Base-by-base conservation (phyloP, 2,113 vertebrate genomes). In the Hystrix cristata region DNA sequence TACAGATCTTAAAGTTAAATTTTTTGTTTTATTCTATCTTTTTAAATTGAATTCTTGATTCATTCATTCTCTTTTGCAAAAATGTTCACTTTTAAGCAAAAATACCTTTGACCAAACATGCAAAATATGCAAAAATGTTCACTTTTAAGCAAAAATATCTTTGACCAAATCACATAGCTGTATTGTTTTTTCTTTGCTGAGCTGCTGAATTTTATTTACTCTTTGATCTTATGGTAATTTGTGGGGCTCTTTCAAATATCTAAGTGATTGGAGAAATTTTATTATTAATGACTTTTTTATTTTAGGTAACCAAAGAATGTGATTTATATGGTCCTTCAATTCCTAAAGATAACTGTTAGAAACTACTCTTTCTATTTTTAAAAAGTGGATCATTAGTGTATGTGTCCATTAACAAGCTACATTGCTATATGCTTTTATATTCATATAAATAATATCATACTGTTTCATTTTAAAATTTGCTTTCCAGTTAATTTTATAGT, bases 201-300 rank as follows among this genome's bases (percentile, higher is more conserved):
- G 0, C 46, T 96, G 38, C 46, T 85, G 16, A 57, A 57, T 48
- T 94, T 80, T 85, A 89, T 74, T 90, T 82, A 21, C 11, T 80
- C 5, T 67, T 90, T 95, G 38, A 38, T 43, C 2, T 27, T 91
- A 53, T 57, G 19, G 3, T 51, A 67, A 84, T 64, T 88, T 15
- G 1, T 57, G 7, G 1, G 8, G 3, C 59, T 53, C 19, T 53
- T 88, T 80, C 57, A 92, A 76, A 31, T 72, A 62, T 79, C 10
- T 23, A 80, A 72, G 18, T 89, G 18, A 51, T 21, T 84, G 2
- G 76, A 86, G 12, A 83, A 62, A 25, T 69, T 79, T 87, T 87
- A 92, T 94, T 90, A 94, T 46, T 69, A 67, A 76, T 51, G 59
- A n/a, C 60, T 51, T 3, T 69, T 92, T 92, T 74, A 69, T 72